Evolutionary conservation across 2,113 vertebrate species (phyloP), one percentile per base, ranked within the genome.

Genomic region (Caloenas nicobarica): DNA sequence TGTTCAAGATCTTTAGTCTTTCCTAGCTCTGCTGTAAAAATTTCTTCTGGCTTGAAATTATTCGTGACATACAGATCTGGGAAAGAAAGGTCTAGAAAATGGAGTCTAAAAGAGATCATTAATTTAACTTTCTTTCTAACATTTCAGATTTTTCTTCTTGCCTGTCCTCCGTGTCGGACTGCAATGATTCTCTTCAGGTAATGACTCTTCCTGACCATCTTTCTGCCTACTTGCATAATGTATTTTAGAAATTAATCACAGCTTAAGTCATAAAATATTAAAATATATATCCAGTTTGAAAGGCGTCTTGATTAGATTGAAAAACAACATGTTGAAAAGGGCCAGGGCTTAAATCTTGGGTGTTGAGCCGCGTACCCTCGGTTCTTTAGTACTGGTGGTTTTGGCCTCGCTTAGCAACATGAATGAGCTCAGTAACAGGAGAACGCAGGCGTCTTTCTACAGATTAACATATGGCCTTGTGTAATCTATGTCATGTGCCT

Each of bases 61-160:
- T 88, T 90, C 65, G 26, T 76, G 44, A 42, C 8, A 5, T 57
- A 28, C 13, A 42, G 40, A 91, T 81, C 34, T 51, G 44, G 29
- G 16, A 61, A 79, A 54, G 54, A 70, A 51, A 31, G 33, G 23
- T n/a, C 28, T 1, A 62, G 38, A 61, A 92, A 76, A 76, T 26
- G 17, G 22, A 56, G 26, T 77, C 57, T 50, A 25, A 77, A 89
- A 82, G 54, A 65, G 53, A 50, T 61, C 19, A 56, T 36, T 96
- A 93, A 97, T 83, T 76, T 89, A 71, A 72, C 80, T 94, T 80
- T 91, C 38, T 95, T 92, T 97, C 93, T 91, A 19, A 89, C 29
- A 7, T 98, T 94, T 85, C 98, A 99, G 99, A 99, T 99, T 97
- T 99, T 99, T 97, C 99, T 99, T 81, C 98, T 99, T 93, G 99